A percentile compares a stretch with the other conserved stretches of the same genome.
These are phyloP conservation scores for Pseudonaja textilis DNA, from an alignment of 2,113 vertebrate species.

Conservation along the genomic window DNA sequence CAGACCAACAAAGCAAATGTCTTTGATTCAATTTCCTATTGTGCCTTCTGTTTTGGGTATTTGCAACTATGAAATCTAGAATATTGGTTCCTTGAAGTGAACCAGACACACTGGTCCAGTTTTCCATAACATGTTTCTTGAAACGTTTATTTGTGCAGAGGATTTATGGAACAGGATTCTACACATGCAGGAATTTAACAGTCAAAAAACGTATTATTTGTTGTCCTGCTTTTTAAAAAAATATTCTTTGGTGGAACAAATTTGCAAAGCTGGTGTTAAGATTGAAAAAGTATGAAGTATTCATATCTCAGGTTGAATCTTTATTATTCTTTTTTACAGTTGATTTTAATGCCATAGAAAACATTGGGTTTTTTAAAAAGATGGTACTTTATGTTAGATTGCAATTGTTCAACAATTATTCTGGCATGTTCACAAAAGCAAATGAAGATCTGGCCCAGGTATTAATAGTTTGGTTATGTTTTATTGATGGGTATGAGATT, in stretches of 20 bases:
- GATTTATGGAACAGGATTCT: neutral
- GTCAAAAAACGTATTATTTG: neutral
- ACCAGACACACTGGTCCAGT: neutral
- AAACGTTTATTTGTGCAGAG: neutral
- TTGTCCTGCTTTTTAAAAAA: neutral
- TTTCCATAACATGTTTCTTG: neutral
- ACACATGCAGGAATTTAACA: neutral
- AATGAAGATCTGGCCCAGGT: neutral
- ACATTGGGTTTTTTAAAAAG: neutral
- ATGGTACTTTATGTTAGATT: neutral
- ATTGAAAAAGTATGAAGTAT: neutral
- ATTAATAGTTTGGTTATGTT: neutral
- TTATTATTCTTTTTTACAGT: neutral
- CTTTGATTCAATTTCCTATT: neutral
- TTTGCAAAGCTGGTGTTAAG: neutral
- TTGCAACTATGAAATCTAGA: neutral
- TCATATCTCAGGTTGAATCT: neutral
- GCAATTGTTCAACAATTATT: neutral
- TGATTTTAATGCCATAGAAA: neutral
- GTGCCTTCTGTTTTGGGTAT: neutral
- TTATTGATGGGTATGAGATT: neutral
- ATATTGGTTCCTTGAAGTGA: neutral
- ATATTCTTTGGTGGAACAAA: neutral
- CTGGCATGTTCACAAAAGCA: neutral
- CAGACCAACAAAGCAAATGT: neutral